Percentiles rank a stretch among this genome's conserved stretches.
phyloP scores from a whole-genome alignment of 2,888 invertebrate genomes.

The Trachelus tabidus region DNA sequence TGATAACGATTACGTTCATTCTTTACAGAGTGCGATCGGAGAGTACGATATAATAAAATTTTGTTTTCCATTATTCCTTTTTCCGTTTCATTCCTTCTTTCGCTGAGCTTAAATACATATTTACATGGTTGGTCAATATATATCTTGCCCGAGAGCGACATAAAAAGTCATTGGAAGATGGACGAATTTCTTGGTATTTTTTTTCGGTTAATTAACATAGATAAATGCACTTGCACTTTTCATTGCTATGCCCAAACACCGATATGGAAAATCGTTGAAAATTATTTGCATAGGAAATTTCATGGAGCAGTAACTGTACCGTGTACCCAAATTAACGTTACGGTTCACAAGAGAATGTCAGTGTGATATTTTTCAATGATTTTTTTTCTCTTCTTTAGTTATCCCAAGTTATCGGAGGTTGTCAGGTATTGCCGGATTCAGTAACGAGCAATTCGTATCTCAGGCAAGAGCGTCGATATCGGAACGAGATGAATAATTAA shows the following conservation, averaged over 20 bases:
- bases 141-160: neutral
- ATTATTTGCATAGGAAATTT: neutral
- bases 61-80: neutral
- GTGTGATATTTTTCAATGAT: neutral
- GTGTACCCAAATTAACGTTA: neutral
- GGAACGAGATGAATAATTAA: neutral
- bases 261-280: neutral
- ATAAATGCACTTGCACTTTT: neutral
- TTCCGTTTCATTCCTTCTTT: neutral
- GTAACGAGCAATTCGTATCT: neutral
- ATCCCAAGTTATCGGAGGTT: neutral
- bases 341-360: neutral
- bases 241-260: neutral
- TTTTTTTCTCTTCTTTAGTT: neutral
- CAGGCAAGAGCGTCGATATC: neutral
- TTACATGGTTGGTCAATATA: neutral
- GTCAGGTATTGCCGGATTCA: neutral
- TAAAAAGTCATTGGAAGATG: neutral
- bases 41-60: neutral
- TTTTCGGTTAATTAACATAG: neutral
- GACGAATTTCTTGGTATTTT: neutral
- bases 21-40: neutral
- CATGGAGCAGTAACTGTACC: neutral
- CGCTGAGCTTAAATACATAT: conserved; percentile 4
- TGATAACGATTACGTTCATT: neutral